phyloP scores from a whole-genome alignment of 2,888 invertebrate genomes.

The Anthrax anthrax region DNA sequence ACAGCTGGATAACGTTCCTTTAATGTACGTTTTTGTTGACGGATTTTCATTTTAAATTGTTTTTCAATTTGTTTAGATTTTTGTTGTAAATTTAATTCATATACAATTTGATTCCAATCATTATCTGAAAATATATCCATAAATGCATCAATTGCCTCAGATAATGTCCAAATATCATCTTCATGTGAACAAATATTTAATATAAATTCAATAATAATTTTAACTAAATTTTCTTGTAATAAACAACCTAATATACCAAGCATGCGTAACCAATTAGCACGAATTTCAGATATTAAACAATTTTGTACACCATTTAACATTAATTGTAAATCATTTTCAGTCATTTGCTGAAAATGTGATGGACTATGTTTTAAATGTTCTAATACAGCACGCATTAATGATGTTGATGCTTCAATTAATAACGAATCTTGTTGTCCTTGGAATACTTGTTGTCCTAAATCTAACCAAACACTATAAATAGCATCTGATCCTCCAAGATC shows the following conservation, averaged over 20 bases:
- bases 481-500: conserved; percentile 49
- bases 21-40: conserved; percentile 47
- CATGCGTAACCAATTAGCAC: conserved; percentile 45
- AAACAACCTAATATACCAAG: conserved; percentile 41
- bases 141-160: conserved; percentile 58
- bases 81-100: conserved; percentile 47
- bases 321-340: conserved; percentile 42
- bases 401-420: conserved; percentile 53
- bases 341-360: conserved; percentile 40
- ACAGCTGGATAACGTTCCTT: conserved; percentile 57
- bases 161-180: conserved; percentile 52
- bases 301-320: conserved; percentile 40
- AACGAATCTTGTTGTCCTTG: conserved; percentile 38
- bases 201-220: conserved; percentile 43
- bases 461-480: conserved; percentile 50
- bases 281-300: conserved; percentile 40
- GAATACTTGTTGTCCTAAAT: conserved; percentile 48
- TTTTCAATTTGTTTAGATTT: conserved; percentile 44
- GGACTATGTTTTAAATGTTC: conserved; percentile 45
- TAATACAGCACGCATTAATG: conserved; percentile 58
- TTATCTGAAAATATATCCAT: conserved; percentile 69
- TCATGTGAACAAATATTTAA: conserved; percentile 44
- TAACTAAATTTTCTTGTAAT: conserved; percentile 26
- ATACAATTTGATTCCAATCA: conserved; percentile 49
- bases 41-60: conserved; percentile 48